phyloP scores from a whole-genome alignment of 2,888 invertebrate species.

The Microctonus brassicae region DNA sequence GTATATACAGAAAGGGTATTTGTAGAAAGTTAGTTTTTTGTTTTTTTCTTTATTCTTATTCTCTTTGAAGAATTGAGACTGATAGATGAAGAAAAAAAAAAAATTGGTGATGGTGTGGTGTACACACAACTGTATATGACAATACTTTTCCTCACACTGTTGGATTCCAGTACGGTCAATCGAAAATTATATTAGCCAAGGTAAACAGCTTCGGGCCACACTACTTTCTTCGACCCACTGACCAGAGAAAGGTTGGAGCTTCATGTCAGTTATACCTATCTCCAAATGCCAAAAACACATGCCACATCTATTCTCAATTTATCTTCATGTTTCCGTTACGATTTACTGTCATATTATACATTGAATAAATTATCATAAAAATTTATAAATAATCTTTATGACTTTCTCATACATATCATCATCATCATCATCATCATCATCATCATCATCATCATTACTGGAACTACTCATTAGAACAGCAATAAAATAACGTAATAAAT shows the following conservation, averaged over 20 bases:
- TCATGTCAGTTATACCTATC: constrained; percentile 26
- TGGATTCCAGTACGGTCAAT: constrained; percentile 30
- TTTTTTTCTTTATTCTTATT: too few species aligned
- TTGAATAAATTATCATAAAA: background rate
- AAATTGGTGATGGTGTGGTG: background rate
- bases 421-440: too few species aligned
- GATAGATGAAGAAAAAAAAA: too few species aligned
- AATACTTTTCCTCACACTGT: constrained; percentile 33
- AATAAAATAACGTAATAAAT: too few species aligned
- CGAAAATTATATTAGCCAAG: constrained; percentile 54
- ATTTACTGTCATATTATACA: background rate
- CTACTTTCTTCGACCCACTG: constrained; percentile 68
- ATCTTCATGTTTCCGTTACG: background rate
- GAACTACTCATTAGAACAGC: too few species aligned
- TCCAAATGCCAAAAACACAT: constrained; percentile 16
- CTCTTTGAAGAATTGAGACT: background rate
- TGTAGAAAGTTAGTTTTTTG: too few species aligned
- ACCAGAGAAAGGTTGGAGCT: constrained; percentile 61
- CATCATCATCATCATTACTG: too few species aligned
- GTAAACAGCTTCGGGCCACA: constrained; percentile 63
- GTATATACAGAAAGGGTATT: too few species aligned
- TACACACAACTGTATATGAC: background rate
- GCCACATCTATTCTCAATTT: constrained; percentile 10
- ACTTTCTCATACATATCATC: too few species aligned
- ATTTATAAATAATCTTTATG: background rate